Percentiles rank a stretch among this genome's conserved stretches.
These are phyloP conservation scores for Colinus virginianus DNA, from an alignment of 2,113 vertebrate genomes.

Conservation along the genomic window DNA sequence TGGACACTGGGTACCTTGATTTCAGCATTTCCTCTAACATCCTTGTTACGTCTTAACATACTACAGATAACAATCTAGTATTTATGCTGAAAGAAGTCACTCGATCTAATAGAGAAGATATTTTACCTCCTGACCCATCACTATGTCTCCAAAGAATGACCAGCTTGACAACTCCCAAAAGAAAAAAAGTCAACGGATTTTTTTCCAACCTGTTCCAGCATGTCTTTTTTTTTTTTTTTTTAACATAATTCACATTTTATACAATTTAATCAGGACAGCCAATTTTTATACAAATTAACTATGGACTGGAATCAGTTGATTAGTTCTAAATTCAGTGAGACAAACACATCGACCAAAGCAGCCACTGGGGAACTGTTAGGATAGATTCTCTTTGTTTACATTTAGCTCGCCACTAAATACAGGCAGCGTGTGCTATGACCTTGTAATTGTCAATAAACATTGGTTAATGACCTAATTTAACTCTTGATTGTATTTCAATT, in stretches of 20 bases:
- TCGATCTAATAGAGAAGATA: background rate
- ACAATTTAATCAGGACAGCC: background rate
- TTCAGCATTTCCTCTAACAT: too few relatives aligned
- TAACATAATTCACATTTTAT: background rate
- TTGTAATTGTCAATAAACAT: background rate
- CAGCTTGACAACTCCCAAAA: background rate
- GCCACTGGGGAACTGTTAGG: background rate
- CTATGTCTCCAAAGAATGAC: background rate
- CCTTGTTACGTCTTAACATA: background rate
- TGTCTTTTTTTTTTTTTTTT: background rate
- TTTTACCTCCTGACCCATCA: background rate
- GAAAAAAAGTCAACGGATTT: fast-evolving
- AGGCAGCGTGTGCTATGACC: background rate
- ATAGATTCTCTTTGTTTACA: background rate
- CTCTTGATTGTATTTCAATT: background rate
- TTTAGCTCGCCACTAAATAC: background rate
- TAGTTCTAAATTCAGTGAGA: background rate
- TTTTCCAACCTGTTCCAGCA: background rate
- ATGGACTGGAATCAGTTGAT: background rate
- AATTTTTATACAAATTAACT: background rate
- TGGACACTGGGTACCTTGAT: too few relatives aligned
- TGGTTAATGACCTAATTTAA: background rate
- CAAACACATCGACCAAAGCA: background rate
- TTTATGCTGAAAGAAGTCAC: background rate
- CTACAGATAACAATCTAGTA: fast-evolving